A percentile compares a stretch with the other conserved stretches of the same genome.
phyloP scores from a whole-genome alignment of 2,113 vertebrate species.

The Chroicocephalus ridibundus region DNA sequence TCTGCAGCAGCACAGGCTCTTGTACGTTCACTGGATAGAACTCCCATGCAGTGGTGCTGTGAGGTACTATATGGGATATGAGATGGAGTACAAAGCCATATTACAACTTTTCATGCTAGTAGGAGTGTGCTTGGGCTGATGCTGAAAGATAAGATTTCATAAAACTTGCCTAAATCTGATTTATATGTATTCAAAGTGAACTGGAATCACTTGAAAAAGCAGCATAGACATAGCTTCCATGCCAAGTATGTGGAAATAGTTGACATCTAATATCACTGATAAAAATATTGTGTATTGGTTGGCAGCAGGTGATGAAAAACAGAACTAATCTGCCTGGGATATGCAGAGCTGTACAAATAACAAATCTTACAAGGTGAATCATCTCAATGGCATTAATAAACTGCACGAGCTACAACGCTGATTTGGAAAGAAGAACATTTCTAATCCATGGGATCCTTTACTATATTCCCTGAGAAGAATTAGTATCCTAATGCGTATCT shows the following conservation, averaged over 20 bases:
- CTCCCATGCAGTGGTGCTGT: not conserved
- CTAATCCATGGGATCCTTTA: not conserved
- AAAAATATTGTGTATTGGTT: not conserved
- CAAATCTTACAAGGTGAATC: not conserved
- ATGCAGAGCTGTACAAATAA: not conserved
- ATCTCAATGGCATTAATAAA: not conserved
- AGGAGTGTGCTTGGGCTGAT: not conserved
- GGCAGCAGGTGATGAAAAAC: conserved; percentile 2
- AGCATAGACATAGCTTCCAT: not conserved
- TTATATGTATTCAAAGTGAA: not conserved
- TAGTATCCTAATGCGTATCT: not conserved
- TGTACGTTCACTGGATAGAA: not conserved
- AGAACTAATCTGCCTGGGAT: conserved; percentile 2
- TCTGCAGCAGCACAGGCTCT: not conserved
- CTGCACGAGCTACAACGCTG: not conserved
- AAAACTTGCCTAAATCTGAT: not conserved
- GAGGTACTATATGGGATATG: not conserved
- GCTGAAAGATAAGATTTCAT: not conserved
- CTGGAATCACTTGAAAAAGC: not conserved
- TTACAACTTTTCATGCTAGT: not conserved
- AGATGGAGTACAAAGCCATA: not conserved
- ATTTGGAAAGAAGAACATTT: not conserved
- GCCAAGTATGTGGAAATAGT: not conserved
- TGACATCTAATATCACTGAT: not conserved
- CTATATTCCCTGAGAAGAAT: not conserved